Evolutionary conservation across 2,888 invertebrate species (phyloP), one percentile per base, ranked within the genome.

Genomic region (Diarsia rubi): DNA sequence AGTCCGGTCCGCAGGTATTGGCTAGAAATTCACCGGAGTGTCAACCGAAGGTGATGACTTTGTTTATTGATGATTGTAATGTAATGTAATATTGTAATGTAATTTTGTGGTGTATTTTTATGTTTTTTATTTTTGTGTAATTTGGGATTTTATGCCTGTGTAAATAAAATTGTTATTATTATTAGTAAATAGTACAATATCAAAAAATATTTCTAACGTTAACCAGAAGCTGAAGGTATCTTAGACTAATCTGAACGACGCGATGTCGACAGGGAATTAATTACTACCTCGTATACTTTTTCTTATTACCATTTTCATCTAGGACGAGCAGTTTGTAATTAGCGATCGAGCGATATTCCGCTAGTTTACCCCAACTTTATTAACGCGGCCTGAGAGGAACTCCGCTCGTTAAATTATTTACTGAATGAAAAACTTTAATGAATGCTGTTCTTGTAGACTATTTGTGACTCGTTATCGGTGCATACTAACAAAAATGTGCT

Each of bases 381-480:
- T 69, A 49, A 60, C 60, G 14, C 24, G 54, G 19, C 31, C 42
- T 45, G 37, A 47, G 54, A 54, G 63, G 45, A 37, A 45, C 73
- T 37, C 27, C n/a, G 21, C 47, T 74, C 68, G 42, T 79, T 80
- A 64, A 79, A 73, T 63, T 78, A 78, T 78, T 68, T 59, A 60
- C 45, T 75, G 45, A 81, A 74, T 64, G 19, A 54, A 52, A 73
- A 68, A 68, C 54, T 62, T 54, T 19, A 62, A 73, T 73, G 31
- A 80, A 67, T 47, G 31, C 44, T 16, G 59, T 52, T 66, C 42
- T 54, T 79, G 31, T 79, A 45, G 31, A 73, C 14, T 16, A n/a
- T 37, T 66, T 57, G 47, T 52, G 44, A 42, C 37, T 77, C 63
- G 59, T 79, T 79, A 78, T 31, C 44, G 21, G 31, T 14, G 16